Percentiles rank a stretch among this genome's conserved stretches.
Conservation (phyloP, 1,140 invertebrate genomes). For the Magallana gigas region DNA sequence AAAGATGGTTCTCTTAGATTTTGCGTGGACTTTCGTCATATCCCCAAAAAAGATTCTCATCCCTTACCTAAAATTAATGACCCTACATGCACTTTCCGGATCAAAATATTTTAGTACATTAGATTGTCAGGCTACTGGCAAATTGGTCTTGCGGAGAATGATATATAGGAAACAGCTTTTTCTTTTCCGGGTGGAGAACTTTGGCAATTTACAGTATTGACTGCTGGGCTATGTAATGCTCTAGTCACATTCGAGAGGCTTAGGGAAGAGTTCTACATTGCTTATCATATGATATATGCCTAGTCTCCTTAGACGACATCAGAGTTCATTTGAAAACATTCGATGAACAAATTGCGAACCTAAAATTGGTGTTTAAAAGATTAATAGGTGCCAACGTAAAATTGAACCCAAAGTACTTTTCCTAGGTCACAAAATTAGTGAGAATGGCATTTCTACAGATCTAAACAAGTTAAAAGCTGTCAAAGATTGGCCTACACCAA, state of each 20-base stretch:
- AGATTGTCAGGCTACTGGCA: slow-evolving; percentile 42
- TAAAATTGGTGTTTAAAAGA: slow-evolving; percentile 52
- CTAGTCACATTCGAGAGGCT: slow-evolving; percentile 66
- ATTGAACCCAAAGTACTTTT: slow-evolving; percentile 55
- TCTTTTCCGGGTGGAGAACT: slow-evolving; percentile 16
- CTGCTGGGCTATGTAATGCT: slow-evolving; percentile 67
- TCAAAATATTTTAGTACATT: slow-evolving; percentile 13
- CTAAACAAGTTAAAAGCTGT: slow-evolving; percentile 49
- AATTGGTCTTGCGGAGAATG: slow-evolving; percentile 64
- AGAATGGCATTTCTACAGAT: slow-evolving; percentile 39
- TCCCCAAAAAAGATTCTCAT: slow-evolving; percentile 23
- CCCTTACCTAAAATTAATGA: slow-evolving; percentile 46
- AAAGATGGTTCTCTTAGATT: not conserved
- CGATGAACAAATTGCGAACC: slow-evolving; percentile 44
- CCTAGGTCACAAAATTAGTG: slow-evolving; percentile 57
- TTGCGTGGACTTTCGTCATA: slow-evolving; percentile 20
- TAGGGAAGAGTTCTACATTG: slow-evolving; percentile 61
- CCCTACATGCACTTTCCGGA: slow-evolving; percentile 15
- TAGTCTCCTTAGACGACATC: slow-evolving; percentile 67
- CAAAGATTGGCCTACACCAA: slow-evolving; percentile 42
- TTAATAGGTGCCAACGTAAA: slow-evolving; percentile 57
- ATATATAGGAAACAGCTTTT: slow-evolving; percentile 62
- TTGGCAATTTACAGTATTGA: slow-evolving; percentile 46
- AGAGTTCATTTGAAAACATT: slow-evolving; percentile 52
- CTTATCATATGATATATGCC: slow-evolving; percentile 47